Evolutionary conservation across 2,113 vertebrate genomes (phyloP), one percentile per base, ranked within the genome.

Genomic region (Clupea harengus): DNA sequence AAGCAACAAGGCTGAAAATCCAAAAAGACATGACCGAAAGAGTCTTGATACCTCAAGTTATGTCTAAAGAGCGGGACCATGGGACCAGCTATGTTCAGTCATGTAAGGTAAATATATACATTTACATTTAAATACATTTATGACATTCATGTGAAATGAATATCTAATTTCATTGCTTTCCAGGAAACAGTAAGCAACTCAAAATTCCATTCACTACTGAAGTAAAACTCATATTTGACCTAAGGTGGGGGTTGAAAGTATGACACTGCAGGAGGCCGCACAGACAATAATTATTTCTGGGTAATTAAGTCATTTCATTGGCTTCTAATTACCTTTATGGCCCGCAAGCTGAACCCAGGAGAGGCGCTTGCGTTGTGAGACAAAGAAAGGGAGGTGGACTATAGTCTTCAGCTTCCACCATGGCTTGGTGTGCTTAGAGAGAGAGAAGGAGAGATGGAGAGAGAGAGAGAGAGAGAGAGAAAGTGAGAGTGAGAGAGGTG

Each of bases 281-380:
- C 72, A 39, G 28, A 15, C 28, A 78, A 78, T 78, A 13, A 78
- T 18, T 39, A 9, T 78, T 39, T 39, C 39, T 39, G 39, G 39
- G 39, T 39, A 39, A 39, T 39, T 39, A 1, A 39, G 11, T 15
- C 13, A 28, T 78, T 78, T 39, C 9, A 17, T 1, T 67, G 60
- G 4, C 45, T 10, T 64, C 84, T 39, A 90, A 32, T 88, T 91
- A 98, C 98, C 98, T 94, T 98, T 98, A 90, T 99, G 98, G 6
- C 98, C 98, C 0, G 98, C 98, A 81, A 99, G 93, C 91, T 99
- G 98, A 86, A 99, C 97, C 98, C 98, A 99, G 7, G 95, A 95
- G 39, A 99, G 93, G 78, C 96, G 97, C 90, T 92, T 97, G 93
- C 96, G 97, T 89, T 97, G 97, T 32, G 96, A 96, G 9, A 96